phyloP scores from a whole-genome alignment of 2,797 vertebrate species.

The Bucorvus abyssinicus region DNA sequence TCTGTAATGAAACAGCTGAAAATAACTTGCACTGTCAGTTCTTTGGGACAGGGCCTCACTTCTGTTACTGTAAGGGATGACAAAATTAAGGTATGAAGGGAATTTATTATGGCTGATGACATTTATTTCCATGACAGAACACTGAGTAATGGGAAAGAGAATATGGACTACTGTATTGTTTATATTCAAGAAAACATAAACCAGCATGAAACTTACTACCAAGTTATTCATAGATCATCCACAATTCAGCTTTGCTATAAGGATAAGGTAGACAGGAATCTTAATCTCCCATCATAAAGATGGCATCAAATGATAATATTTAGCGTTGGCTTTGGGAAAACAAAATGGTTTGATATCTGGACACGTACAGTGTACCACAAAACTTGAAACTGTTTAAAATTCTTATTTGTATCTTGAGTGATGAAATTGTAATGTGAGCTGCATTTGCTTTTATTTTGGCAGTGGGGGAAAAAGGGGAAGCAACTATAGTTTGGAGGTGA shows the following conservation, averaged over 20 bases:
- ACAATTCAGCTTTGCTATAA: neutral
- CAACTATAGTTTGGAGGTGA: neutral
- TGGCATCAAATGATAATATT: neutral
- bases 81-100: neutral
- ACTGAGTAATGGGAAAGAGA: neutral
- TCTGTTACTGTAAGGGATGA: neutral
- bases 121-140: neutral
- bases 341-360: neutral
- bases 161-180: neutral
- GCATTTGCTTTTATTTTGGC: neutral
- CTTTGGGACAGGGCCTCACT: neutral
- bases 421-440: neutral
- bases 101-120: neutral
- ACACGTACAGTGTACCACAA: neutral
- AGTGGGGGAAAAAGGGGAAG: neutral
- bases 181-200: neutral
- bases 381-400: neutral
- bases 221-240: neutral
- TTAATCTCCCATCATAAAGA: neutral
- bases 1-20: neutral
- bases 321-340: neutral
- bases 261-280: neutral
- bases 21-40: neutral
- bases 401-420: neutral
- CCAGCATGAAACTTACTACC: neutral